Percentiles rank a stretch among this genome's conserved stretches.
These are phyloP conservation scores for Exaiptasia diaphana DNA, from an alignment of 64 coral and sea anemone species.

Conservation along the genomic window DNA sequence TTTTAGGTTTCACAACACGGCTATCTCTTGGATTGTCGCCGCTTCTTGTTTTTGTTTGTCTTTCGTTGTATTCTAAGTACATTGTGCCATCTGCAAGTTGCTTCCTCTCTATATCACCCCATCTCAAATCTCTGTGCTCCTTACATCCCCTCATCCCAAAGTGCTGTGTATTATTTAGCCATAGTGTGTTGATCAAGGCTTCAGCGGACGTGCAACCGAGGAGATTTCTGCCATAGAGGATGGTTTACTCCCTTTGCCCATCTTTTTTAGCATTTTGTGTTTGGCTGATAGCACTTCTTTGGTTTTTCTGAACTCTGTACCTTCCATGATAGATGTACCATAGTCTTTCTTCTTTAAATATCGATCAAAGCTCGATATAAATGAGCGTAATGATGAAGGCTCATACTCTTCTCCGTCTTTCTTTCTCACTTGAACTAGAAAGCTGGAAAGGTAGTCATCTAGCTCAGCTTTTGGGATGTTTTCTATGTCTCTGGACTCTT, in stretches of 20 bases:
- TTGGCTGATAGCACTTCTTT: slow-evolving; percentile 29
- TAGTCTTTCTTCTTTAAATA: slow-evolving; percentile 48
- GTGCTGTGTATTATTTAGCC: slow-evolving; percentile 14
- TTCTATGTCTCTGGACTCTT: background rate
- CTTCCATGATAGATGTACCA: slow-evolving; percentile 17
- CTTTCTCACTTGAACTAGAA: slow-evolving; percentile 6
- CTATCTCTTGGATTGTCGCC: background rate
- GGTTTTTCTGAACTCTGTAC: slow-evolving; percentile 46
- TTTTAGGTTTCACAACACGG: slow-evolving; percentile 7
- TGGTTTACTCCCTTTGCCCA: slow-evolving; percentile 43
- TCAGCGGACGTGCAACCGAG: slow-evolving; percentile 11
- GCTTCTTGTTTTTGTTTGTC: slow-evolving; percentile 5
- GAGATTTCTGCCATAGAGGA: slow-evolving; percentile 32
- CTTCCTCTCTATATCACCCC: background rate
- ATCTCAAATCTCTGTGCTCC: background rate
- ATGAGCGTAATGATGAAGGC: slow-evolving; percentile 13
- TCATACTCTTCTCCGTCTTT: slow-evolving; percentile 17
- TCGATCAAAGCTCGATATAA: slow-evolving; percentile 30
- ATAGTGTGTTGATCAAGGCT: slow-evolving; percentile 17
- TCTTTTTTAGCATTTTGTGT: slow-evolving; percentile 48
- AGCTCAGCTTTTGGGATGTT: background rate
- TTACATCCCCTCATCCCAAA: slow-evolving; percentile 40
- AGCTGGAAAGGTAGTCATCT: background rate
- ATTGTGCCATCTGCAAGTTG: background rate
- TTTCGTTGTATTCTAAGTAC: slow-evolving; percentile 32